Evolutionary conservation across 1,140 invertebrate genomes (phyloP).

Genomic region (Lasioglossum albipes): DNA sequence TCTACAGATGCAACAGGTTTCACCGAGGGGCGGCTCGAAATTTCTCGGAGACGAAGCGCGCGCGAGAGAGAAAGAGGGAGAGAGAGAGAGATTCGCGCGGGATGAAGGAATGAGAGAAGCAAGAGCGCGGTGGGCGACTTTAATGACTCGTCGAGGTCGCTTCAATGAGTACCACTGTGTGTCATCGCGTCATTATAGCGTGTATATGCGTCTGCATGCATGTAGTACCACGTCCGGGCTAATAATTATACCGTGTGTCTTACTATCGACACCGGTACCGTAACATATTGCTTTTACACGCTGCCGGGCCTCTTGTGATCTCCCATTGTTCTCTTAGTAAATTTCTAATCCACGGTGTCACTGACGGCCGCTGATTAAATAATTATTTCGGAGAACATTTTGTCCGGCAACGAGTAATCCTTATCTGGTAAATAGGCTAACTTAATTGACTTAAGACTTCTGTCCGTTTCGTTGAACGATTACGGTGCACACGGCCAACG

Average conservation of each 20-base stretch:
- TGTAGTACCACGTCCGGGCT: slow-evolving; percentile 11
- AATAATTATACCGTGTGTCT: slow-evolving; percentile 43
- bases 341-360: not conserved
- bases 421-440: slow-evolving; percentile 31
- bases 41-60: not conserved
- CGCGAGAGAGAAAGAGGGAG: not conserved
- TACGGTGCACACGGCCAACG: slow-evolving; percentile 14
- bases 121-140: slow-evolving; percentile 62
- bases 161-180: slow-evolving; percentile 73
- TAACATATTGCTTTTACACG: not conserved
- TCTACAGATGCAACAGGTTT: slow-evolving; percentile 24
- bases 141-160: slow-evolving; percentile 71
- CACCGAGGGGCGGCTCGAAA: not conserved
- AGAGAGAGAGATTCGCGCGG: slow-evolving; percentile 11
- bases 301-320: not conserved
- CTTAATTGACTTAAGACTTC: slow-evolving; percentile 30
- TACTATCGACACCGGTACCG: slow-evolving; percentile 11
- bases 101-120: slow-evolving; percentile 41
- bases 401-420: slow-evolving; percentile 5
- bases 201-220: slow-evolving; percentile 10
- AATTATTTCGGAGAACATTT: slow-evolving; percentile 12
- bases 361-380: not conserved
- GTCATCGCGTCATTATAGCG: slow-evolving; percentile 56
- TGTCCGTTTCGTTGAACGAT: slow-evolving; percentile 37
- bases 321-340: not conserved